Conservation (phyloP, 2,113 vertebrate species). For the Cyanistes caeruleus region DNA sequence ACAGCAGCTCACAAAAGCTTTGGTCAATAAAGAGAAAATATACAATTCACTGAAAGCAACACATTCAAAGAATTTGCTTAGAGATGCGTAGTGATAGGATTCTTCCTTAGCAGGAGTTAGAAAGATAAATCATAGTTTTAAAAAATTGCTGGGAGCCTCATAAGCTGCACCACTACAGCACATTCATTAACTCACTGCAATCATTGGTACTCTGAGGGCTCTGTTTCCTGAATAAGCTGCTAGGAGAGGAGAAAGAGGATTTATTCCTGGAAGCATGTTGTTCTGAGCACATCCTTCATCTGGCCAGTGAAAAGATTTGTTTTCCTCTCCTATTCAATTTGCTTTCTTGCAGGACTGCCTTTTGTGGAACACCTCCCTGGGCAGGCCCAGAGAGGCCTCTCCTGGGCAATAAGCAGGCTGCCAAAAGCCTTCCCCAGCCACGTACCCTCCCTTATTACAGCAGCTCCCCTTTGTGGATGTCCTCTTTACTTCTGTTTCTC, state of each 20-base stretch:
- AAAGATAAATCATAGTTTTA: not conserved
- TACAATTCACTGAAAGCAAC: not conserved
- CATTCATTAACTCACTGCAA: not conserved
- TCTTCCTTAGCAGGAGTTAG: not conserved
- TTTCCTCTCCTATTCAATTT: not conserved
- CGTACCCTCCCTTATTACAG: not conserved
- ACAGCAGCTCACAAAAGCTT: not conserved
- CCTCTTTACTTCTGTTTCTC: not conserved
- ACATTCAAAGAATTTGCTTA: not conserved
- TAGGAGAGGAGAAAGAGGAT: not conserved
- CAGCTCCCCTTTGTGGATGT: slow-evolving; percentile 8
- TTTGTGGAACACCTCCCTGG: not conserved
- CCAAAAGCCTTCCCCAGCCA: not conserved
- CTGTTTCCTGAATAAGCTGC: not conserved
- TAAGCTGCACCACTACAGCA: not conserved
- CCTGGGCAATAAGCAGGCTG: not conserved
- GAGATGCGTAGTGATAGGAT: not conserved
- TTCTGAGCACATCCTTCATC: not conserved
- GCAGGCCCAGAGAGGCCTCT: not conserved
- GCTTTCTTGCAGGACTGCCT: not conserved
- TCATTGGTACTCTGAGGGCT: not conserved
- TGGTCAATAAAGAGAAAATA: not conserved
- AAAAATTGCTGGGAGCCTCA: not conserved
- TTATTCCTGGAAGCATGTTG: slow-evolving; percentile 20
- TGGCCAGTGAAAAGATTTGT: slow-evolving; percentile 6